A percentile compares a stretch with the other conserved stretches of the same genome.
Evolutionary conservation across 2,797 vertebrate species (phyloP).

Genomic region (Pseudotriccus pelzelni): DNA sequence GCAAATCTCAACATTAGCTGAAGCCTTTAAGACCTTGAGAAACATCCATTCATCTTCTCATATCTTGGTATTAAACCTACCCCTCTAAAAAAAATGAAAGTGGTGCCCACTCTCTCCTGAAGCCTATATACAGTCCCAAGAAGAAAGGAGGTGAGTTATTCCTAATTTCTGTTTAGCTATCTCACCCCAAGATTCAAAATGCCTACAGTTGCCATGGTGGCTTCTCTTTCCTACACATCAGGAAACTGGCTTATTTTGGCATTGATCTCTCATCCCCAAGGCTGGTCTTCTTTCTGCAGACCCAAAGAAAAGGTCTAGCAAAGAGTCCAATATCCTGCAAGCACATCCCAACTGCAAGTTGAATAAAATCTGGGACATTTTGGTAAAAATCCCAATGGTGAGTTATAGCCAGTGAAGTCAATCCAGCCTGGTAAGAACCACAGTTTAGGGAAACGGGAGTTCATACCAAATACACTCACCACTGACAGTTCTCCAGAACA

Average conservation of each 20-base stretch:
- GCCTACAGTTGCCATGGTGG: neutral
- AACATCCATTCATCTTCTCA: neutral
- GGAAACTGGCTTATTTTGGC: neutral
- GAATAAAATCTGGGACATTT: neutral
- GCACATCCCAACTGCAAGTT: neutral
- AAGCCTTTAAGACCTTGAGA: neutral
- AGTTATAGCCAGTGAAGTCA: neutral
- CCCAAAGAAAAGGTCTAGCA: neutral
- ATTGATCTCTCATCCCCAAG: neutral
- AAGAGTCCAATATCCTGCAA: neutral
- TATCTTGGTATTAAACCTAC: neutral
- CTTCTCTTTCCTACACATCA: neutral
- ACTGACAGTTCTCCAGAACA: neutral
- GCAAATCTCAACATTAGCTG: neutral
- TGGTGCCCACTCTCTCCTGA: neutral
- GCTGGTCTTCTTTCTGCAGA: neutral
- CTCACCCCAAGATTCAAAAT: neutral
- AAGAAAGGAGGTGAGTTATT: neutral
- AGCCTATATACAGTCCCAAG: neutral
- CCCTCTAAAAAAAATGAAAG: neutral
- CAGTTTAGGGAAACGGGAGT: neutral
- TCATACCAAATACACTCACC: neutral
- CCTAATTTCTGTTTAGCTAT: neutral
- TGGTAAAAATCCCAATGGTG: neutral
- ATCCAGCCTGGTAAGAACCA: neutral